These are phyloP conservation scores for Heteropelma amictum DNA, from an alignment of 2,888 invertebrate genomes.

Conservation along the genomic window DNA sequence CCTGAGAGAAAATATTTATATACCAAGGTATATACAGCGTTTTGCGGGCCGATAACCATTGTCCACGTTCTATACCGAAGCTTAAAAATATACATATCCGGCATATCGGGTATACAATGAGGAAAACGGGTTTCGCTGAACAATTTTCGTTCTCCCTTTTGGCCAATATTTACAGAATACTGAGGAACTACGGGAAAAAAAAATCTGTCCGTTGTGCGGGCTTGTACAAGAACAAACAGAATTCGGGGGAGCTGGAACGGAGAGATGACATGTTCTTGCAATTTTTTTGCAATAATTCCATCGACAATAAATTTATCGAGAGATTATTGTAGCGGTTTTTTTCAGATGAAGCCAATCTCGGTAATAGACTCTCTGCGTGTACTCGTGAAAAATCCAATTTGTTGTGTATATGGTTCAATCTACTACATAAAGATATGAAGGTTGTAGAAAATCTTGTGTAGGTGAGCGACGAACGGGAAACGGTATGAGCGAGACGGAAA, in stretches of 20 bases:
- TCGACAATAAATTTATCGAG: neutral
- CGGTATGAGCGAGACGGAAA: neutral
- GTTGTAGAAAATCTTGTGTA: constrained; percentile 4
- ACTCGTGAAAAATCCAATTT: constrained; percentile 10
- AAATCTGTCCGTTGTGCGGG: too few relatives aligned
- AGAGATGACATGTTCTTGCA: too few relatives aligned
- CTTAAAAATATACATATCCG: neutral
- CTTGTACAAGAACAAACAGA: too few relatives aligned
- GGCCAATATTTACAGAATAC: too few relatives aligned
- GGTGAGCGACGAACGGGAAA: constrained; percentile 6
- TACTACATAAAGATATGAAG: neutral
- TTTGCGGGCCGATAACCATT: neutral
- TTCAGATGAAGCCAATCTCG: neutral
- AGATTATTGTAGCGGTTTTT: neutral
- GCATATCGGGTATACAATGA: too few relatives aligned
- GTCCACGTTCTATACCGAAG: neutral
- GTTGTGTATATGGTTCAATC: neutral
- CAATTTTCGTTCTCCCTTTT: too few relatives aligned
- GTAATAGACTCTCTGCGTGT: constrained; percentile 8
- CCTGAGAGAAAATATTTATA: neutral
- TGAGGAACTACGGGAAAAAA: too few relatives aligned
- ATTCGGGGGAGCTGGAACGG: too few relatives aligned
- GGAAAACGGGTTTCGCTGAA: neutral
- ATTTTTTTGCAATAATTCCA: neutral
- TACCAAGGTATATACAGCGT: neutral